Conservation (phyloP, 2,888 invertebrate species). For the Hydrotaea cyrtoneurina region DNA sequence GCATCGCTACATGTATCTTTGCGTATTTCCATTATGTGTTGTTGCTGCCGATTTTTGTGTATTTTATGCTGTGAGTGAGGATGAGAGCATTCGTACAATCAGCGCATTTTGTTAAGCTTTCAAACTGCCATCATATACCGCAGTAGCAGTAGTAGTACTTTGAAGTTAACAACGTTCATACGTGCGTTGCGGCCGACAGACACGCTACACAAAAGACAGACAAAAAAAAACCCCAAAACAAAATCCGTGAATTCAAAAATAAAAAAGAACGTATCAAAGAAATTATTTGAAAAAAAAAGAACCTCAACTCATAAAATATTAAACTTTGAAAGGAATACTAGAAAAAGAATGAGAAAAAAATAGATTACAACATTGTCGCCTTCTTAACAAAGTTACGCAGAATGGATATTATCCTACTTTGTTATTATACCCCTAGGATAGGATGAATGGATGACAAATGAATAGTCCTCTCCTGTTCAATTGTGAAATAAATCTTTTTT, state of each 20-base stretch:
- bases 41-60: conserved; percentile 32
- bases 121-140: conserved; percentile 39
- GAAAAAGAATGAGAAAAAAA: conserved; percentile 22
- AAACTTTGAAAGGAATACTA: background rate
- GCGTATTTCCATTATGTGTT: conserved; percentile 28
- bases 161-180: conserved; percentile 55
- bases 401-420: background rate
- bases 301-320: conserved; percentile 30
- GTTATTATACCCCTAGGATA: background rate
- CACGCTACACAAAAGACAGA: conserved; percentile 39
- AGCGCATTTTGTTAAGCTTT: conserved; percentile 54
- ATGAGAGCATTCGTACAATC: conserved; percentile 40
- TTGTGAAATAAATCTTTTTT: background rate
- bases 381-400: background rate
- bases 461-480: background rate
- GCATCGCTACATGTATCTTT: conserved; percentile 17
- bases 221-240: conserved; percentile 34
- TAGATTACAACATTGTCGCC: conserved; percentile 7
- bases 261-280: conserved; percentile 8
- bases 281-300: conserved; percentile 3
- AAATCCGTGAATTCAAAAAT: conserved; percentile 34
- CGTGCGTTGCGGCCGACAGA: background rate
- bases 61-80: conserved; percentile 22
- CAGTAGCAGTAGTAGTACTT: conserved; percentile 56
- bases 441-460: conserved; percentile 3